Percentiles rank a stretch among this genome's conserved stretches.
These are phyloP conservation scores for Pemphigus obesinymphae DNA, from an alignment of 1,140 invertebrate genomes.

Conservation along the genomic window DNA sequence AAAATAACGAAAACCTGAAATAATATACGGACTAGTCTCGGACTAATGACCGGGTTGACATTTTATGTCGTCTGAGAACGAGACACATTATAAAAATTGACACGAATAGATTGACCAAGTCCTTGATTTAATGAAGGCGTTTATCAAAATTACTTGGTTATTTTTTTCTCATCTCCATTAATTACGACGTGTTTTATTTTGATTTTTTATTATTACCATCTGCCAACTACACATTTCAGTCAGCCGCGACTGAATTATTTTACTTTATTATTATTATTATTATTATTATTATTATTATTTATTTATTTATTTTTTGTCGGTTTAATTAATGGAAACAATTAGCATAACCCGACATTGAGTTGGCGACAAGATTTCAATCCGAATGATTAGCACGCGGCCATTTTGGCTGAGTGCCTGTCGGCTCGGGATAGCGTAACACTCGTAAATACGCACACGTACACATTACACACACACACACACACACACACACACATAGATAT, in stretches of 20 bases:
- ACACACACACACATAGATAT: neutral
- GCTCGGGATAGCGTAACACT: neutral
- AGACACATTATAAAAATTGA: conserved; percentile 23
- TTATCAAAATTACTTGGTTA: conserved; percentile 30
- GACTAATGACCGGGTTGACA: neutral
- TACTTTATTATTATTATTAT: neutral
- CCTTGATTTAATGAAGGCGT: conserved; percentile 31
- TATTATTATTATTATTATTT: neutral
- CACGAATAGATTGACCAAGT: conserved; percentile 1
- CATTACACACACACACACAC: too few species aligned
- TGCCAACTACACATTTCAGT: conserved; percentile 20
- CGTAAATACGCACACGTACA: neutral
- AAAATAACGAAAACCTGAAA: neutral
- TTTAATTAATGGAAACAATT: conserved; percentile 41
- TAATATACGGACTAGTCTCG: neutral
- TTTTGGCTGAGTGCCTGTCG: conserved; percentile 18
- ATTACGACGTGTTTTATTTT: conserved; percentile 1
- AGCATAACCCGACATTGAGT: conserved; percentile 29
- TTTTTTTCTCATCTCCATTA: conserved; percentile 24
- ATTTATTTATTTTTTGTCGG: neutral
- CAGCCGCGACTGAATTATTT: too few species aligned
- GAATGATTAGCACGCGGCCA: conserved; percentile 13
- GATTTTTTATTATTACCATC: conserved; percentile 8
- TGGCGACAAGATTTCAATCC: conserved; percentile 27
- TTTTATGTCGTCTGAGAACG: neutral